Evolutionary conservation across 1,140 invertebrate genomes (phyloP).

Genomic region (Thrips palmi): DNA sequence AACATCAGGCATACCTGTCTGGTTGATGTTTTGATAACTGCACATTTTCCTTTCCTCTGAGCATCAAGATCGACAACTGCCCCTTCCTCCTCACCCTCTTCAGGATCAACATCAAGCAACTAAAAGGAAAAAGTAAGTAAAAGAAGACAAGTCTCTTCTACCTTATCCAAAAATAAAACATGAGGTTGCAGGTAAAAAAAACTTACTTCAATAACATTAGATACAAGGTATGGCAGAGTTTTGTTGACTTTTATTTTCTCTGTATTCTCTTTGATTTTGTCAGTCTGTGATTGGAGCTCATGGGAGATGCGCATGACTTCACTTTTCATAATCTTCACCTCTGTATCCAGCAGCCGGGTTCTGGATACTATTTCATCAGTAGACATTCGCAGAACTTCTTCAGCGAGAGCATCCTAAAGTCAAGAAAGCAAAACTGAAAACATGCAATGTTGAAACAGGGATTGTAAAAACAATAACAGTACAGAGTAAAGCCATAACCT

Average conservation of each 20-base stretch:
- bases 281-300: conserved; percentile 84
- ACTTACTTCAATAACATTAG: conserved; percentile 84
- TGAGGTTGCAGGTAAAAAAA: too few species aligned
- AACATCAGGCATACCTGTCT: conserved; percentile 40
- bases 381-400: conserved; percentile 80
- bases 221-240: conserved; percentile 92
- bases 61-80: conserved; percentile 95
- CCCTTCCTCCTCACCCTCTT: conserved; percentile 85
- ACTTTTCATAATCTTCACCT: conserved; percentile 97
- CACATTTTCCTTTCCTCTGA: conserved; percentile 95
- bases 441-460: too few species aligned
- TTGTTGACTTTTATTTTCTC: conserved; percentile 99
- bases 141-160: not conserved
- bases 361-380: conserved; percentile 87
- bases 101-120: conserved; percentile 87
- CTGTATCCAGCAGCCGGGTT: conserved; percentile 86
- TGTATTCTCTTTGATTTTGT: conserved; percentile 95
- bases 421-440: too few species aligned
- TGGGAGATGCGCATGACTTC: conserved; percentile 95
- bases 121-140: conserved; percentile 17
- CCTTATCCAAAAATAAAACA: not conserved
- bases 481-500: too few species aligned
- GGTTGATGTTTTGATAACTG: conserved; percentile 97
- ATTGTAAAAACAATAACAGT: too few species aligned
- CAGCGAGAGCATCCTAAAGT: conserved; percentile 64